Conservation (phyloP, 23 tunicate species). For the Trididemnum miniatum region DNA sequence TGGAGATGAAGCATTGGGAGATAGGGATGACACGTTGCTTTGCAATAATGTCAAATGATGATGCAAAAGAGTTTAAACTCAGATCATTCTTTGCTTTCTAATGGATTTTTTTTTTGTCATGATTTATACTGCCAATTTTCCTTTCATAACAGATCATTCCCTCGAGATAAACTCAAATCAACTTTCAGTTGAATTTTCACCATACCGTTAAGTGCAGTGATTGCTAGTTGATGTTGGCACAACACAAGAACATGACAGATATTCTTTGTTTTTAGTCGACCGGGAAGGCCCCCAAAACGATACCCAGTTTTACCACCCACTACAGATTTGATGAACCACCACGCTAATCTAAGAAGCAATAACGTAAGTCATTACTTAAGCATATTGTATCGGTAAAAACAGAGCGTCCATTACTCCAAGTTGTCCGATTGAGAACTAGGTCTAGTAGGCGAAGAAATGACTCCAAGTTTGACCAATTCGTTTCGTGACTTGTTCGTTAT, state of each 20-base stretch:
- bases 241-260: not conserved
- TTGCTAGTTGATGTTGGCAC: not conserved
- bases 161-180: not conserved
- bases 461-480: too few relatives aligned
- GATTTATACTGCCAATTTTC: not conserved
- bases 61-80: not conserved
- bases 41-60: not conserved
- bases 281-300: constrained; percentile 96
- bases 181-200: not conserved
- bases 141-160: not conserved
- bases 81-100: not conserved
- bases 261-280: constrained; percentile 75
- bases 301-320: constrained; percentile 91
- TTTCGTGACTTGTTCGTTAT: too few relatives aligned
- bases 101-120: not conserved
- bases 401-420: too few relatives aligned
- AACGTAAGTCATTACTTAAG: constrained; percentile 49
- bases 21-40: not conserved
- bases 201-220: not conserved
- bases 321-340: constrained; percentile 81
- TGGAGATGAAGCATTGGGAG: not conserved
- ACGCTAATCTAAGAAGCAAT: constrained; percentile 51
- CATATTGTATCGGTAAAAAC: too few relatives aligned
- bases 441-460: too few relatives aligned
- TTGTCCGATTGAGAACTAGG: too few relatives aligned